These are phyloP conservation scores for Pseudorhombus dupliciocellatus DNA, from an alignment of 2,113 vertebrate genomes.

Conservation along the genomic window DNA sequence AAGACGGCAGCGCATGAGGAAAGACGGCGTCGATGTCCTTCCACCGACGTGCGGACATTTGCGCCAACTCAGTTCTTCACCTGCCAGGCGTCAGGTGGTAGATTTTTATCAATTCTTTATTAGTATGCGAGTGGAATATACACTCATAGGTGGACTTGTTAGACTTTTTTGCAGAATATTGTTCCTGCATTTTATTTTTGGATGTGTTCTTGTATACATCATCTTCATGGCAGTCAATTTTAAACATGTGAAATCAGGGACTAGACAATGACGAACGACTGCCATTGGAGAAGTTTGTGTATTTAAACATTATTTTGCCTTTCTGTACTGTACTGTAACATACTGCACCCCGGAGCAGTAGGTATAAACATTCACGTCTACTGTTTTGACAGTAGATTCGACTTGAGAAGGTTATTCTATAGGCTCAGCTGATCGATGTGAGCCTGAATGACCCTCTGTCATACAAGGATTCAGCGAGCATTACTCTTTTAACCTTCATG, in stretches of 20 bases:
- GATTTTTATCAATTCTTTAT: constrained; percentile 45
- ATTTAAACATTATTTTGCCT: constrained; percentile 51
- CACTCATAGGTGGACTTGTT: constrained; percentile 61
- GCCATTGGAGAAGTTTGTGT: constrained; percentile 34
- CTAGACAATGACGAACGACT: constrained; percentile 63
- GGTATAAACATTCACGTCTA: constrained; percentile 33
- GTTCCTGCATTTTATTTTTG: constrained; percentile 51
- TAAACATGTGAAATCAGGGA: constrained; percentile 79
- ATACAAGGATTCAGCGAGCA: constrained; percentile 9
- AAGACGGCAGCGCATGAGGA: constrained; percentile 35
- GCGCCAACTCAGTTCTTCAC: constrained; percentile 22
- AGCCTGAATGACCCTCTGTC: constrained; percentile 5
- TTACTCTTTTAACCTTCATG: constrained; percentile 35
- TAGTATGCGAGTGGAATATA: constrained; percentile 55
- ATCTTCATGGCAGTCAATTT: constrained; percentile 62
- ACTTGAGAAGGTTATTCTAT: constrained; percentile 29
- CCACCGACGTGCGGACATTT: neutral
- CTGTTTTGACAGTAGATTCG: constrained; percentile 40
- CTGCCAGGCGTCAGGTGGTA: constrained; percentile 39
- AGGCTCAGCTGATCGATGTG: constrained; percentile 19
- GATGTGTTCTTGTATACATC: constrained; percentile 51
- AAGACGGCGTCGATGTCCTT: neutral
- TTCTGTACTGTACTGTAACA: constrained; percentile 47
- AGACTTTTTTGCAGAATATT: constrained; percentile 54
- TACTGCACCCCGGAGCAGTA: constrained; percentile 60